phyloP scores from a whole-genome alignment of 2,113 vertebrate genomes.

The Poeciliopsis prolifica region DNA sequence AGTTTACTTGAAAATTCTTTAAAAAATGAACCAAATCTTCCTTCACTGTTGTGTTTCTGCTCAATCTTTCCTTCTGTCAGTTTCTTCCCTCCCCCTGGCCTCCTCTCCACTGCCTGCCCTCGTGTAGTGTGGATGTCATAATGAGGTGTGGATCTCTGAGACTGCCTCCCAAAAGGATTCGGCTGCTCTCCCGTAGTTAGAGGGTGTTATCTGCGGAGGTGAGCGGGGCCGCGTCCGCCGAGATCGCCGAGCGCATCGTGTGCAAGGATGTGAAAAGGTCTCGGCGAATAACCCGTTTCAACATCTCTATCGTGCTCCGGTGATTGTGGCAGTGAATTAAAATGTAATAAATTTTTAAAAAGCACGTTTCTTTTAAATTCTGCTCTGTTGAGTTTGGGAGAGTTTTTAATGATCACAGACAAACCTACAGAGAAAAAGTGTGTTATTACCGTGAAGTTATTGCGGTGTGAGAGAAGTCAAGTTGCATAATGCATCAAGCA shows the following conservation, averaged over 20 bases:
- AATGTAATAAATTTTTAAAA: neutral
- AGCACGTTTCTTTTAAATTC: neutral
- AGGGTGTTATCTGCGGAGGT: slow-evolving; percentile 46
- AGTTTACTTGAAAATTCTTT: slow-evolving; percentile 43
- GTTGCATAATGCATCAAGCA: slow-evolving; percentile 1
- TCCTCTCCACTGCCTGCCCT: neutral
- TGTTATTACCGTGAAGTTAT: neutral
- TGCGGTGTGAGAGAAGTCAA: neutral
- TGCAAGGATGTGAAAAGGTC: slow-evolving; percentile 25
- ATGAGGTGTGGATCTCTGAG: slow-evolving; percentile 53
- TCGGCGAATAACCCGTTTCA: slow-evolving; percentile 25
- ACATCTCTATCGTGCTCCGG: slow-evolving; percentile 13
- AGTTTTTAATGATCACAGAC: neutral
- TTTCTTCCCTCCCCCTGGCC: neutral
- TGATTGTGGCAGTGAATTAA: neutral
- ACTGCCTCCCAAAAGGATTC: slow-evolving; percentile 35
- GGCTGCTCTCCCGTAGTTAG: slow-evolving; percentile 43
- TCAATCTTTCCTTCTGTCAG: neutral
- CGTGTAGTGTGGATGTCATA: slow-evolving; percentile 43
- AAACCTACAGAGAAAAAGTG: neutral
- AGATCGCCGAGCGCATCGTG: slow-evolving; percentile 12
- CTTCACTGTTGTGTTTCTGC: slow-evolving; percentile 14
- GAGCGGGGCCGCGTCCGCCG: slow-evolving; percentile 37
- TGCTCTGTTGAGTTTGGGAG: neutral
- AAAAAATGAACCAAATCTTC: slow-evolving; percentile 2